Evolutionary conservation across 2,888 invertebrate species (phyloP).

Genomic region (Abrostola tripartita): DNA sequence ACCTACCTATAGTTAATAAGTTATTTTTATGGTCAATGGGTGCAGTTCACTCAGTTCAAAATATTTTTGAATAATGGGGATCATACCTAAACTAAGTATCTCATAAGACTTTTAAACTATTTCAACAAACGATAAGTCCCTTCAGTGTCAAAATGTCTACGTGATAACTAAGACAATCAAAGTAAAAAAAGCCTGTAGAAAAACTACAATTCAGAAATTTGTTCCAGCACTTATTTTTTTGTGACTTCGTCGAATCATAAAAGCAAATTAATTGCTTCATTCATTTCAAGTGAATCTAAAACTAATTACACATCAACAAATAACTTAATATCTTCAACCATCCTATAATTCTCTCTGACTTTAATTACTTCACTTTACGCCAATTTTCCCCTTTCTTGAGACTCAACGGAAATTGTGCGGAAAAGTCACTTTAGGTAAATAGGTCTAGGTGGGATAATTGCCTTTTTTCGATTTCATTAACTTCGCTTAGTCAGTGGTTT

Average conservation of each 20-base stretch:
- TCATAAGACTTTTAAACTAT: too few species aligned
- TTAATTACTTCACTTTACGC: conserved; percentile 78
- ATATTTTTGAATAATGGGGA: too few species aligned
- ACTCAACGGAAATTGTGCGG: conserved; percentile 81
- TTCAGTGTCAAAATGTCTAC: too few species aligned
- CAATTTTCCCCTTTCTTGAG: conserved; percentile 67
- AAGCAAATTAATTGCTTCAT: background rate
- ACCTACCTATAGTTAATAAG: background rate
- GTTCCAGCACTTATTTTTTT: background rate
- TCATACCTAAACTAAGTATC: too few species aligned
- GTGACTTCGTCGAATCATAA: conserved; percentile 15
- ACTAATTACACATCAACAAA: conserved; percentile 54
- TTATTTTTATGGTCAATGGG: background rate
- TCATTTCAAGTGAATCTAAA: conserved; percentile 31
- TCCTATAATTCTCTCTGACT: conserved; percentile 68
- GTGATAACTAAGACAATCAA: too few species aligned
- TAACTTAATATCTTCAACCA: conserved; percentile 40
- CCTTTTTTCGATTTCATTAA: conserved; percentile 66
- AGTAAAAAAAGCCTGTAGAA: background rate
- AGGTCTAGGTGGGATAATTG: conserved; percentile 79
- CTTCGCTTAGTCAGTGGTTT: conserved; percentile 60
- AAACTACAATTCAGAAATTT: background rate
- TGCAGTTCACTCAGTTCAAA: too few species aligned
- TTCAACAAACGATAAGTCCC: too few species aligned
- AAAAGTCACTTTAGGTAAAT: conserved; percentile 78